These are phyloP conservation scores for Phycodurus eques DNA, from an alignment of 2,113 vertebrate species.

Conservation along the genomic window DNA sequence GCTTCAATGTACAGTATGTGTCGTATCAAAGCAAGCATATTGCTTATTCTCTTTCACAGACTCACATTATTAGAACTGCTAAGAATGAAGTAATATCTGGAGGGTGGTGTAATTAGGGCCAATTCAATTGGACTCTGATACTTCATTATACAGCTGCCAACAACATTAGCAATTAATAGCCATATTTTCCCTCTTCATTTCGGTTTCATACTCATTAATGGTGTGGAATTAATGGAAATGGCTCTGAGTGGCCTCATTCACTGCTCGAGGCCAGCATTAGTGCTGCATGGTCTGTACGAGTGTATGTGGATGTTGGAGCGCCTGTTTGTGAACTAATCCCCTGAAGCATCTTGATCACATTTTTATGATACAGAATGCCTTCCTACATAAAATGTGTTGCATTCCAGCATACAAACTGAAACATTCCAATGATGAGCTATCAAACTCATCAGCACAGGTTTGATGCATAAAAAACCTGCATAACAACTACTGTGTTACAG, in stretches of 20 bases:
- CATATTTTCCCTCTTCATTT: conserved; percentile 69
- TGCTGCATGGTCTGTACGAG: conserved; percentile 26
- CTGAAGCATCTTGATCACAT: conserved; percentile 23
- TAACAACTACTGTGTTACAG: too few species aligned
- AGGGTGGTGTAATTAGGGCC: conserved; percentile 74
- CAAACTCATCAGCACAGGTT: not conserved
- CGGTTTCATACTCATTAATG: conserved; percentile 72
- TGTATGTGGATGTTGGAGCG: conserved; percentile 10
- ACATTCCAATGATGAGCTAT: conserved; percentile 1
- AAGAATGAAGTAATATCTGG: conserved; percentile 73
- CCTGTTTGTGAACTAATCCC: conserved; percentile 44
- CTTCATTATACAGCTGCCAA: conserved; percentile 77
- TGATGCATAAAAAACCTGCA: not conserved
- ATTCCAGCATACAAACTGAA: conserved; percentile 10
- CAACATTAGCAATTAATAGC: conserved; percentile 70
- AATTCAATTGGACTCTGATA: conserved; percentile 75
- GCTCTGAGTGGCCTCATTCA: conserved; percentile 40
- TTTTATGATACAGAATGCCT: conserved; percentile 12
- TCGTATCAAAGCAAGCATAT: conserved; percentile 9
- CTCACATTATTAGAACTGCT: conserved; percentile 54
- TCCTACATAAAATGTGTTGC: conserved; percentile 18
- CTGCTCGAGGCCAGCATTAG: conserved; percentile 36
- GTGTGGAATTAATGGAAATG: conserved; percentile 69
- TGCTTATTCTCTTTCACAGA: conserved; percentile 3
- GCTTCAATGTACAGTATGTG: not conserved